These are phyloP conservation scores for Raillietiella orientalis DNA, from an alignment of 2,888 invertebrate species.

Conservation along the genomic window DNA sequence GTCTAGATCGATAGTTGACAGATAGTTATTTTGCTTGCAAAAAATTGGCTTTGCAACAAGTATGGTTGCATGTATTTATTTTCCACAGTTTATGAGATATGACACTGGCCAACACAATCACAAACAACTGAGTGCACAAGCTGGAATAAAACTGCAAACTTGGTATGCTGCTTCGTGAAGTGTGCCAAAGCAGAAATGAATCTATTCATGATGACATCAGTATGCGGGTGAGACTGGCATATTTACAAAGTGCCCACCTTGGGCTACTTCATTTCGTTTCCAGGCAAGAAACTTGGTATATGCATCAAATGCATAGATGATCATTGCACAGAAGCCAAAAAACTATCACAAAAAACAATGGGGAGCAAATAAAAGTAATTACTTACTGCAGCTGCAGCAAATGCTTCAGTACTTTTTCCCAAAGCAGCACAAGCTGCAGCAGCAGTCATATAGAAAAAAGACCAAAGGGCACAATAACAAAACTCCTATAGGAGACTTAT, in stretches of 20 bases:
- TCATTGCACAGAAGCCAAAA: slow-evolving; percentile 51
- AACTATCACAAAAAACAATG: slow-evolving; percentile 23
- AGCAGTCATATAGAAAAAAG: slow-evolving; percentile 37
- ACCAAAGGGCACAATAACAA: slow-evolving; percentile 34
- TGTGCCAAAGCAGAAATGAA: no score
- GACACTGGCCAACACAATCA: no score
- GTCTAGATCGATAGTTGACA: no score
- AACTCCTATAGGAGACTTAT: slow-evolving; percentile 22
- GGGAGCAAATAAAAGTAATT: slow-evolving; percentile 2
- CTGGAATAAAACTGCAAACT: no score
- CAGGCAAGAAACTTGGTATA: slow-evolving; percentile 37
- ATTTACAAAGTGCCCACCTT: slow-evolving; percentile 7
- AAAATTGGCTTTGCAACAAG: no score
- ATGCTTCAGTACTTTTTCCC: slow-evolving; percentile 18
- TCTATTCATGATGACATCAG: no score
- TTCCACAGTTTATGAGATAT: no score
- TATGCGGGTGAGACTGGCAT: no score
- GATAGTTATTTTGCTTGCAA: no score
- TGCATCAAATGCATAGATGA: slow-evolving; percentile 41
- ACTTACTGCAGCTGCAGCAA: slow-evolving; percentile 38
- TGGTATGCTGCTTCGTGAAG: no score
- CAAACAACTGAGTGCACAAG: no score
- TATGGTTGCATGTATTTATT: no score
- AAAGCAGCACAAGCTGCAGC: slow-evolving; percentile 25
- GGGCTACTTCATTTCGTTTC: slow-evolving; percentile 17